A percentile compares a stretch with the other conserved stretches of the same genome.
Evolutionary conservation across 2,797 vertebrate genomes (phyloP).

Genomic region (Hylomyscus alleni): DNA sequence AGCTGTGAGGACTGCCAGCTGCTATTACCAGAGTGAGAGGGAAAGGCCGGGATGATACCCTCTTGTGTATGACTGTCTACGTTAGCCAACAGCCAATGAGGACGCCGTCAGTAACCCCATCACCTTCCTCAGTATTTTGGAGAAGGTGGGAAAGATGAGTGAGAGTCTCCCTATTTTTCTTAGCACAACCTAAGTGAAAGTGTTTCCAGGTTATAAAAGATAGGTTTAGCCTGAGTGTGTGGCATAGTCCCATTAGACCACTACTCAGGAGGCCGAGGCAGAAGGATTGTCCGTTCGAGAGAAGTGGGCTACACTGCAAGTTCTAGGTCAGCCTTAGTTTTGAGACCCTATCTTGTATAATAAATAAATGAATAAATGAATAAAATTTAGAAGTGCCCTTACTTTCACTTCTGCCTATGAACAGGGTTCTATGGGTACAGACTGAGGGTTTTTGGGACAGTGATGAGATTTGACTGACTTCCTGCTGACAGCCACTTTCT

Average conservation of each 20-base stretch:
- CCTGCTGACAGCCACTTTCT: background rate
- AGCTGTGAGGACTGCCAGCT: background rate
- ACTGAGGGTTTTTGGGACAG: background rate
- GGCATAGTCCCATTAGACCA: background rate
- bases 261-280: background rate
- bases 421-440: background rate
- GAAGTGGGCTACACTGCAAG: background rate
- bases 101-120: background rate
- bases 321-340: background rate
- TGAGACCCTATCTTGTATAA: background rate
- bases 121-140: background rate
- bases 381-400: background rate
- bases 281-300: background rate
- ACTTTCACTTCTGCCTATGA: background rate
- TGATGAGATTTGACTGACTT: background rate
- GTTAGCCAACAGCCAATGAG: background rate
- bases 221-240: background rate
- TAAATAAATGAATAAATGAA: background rate
- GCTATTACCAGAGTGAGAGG: background rate
- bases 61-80: background rate
- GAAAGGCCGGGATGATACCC: background rate
- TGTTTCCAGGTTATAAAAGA: background rate
- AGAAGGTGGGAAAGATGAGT: background rate
- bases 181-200: background rate
- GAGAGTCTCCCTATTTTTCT: background rate